Evolutionary conservation across 2,113 vertebrate species (phyloP), one percentile per base, ranked within the genome.

Genomic region (Polyodon spathula): DNA sequence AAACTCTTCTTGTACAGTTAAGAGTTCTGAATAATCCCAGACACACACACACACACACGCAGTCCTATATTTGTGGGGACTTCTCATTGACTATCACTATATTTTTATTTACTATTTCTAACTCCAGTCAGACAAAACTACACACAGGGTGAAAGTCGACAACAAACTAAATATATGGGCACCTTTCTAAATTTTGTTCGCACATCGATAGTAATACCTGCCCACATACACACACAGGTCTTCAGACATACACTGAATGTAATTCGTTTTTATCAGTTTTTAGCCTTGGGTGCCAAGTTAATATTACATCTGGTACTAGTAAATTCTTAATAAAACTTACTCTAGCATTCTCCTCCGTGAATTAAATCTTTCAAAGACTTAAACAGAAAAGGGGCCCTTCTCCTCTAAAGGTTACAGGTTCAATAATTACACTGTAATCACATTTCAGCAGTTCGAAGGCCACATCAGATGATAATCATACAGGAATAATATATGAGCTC

Each of bases 361-460:
- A 69, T 67, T 50, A 71, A 72, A 77, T 69, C 69, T 75, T 61
- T 75, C 66, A 63, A 68, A 51, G 71, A 69, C 63, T 71, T 59
- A 73, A 66, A 74, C 60, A 55, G 61, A 66, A 60, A 72, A 68
- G 50, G 66, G 14, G n/a, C 62, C 55, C 54, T 40, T 58, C 41
- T 46, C 41, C 42, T 3, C 27, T 27, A 71, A 66, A 70, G 68
- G 41, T 67, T 38, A 56, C 61, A 66, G 56, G 74, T 59, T 64
- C 66, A 73, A 78, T 79, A 75, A 75, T 63, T 69, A 61, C 59
- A 63, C 56, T 42, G 58, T 62, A 58, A 71, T 77, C 69, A 68
- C 67, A 61, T 69, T 73, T 64, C 70, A 70, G 80, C 68, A 78
- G 74, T 71, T 69, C 68, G 70, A 76, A 80, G 76, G 76, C 77